Percentiles rank a stretch among this genome's conserved stretches.
These are phyloP conservation scores for Ephialtes manifestator DNA, from an alignment of 2,888 invertebrate genomes.

Conservation along the genomic window DNA sequence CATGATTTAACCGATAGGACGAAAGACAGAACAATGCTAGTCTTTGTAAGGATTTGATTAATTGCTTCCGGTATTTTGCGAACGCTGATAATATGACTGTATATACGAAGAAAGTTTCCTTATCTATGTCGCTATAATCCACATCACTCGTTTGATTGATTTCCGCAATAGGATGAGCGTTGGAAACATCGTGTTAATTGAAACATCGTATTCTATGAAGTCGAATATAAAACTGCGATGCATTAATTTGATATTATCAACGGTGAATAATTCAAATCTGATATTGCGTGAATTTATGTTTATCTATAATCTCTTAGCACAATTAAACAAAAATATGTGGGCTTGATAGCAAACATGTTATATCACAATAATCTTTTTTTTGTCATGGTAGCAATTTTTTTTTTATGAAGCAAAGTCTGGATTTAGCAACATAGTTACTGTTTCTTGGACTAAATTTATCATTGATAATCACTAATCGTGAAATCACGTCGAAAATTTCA, in stretches of 20 bases:
- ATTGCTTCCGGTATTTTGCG: slow-evolving; percentile 1
- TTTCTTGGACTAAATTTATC: no score
- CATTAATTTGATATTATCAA: not conserved
- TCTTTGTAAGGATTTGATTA: slow-evolving; percentile 24
- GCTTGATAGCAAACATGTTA: no score
- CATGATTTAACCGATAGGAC: slow-evolving; percentile 5
- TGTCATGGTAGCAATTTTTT: no score
- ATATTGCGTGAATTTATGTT: not conserved
- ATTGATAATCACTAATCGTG: no score
- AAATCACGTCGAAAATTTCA: no score
- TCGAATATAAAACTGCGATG: not conserved
- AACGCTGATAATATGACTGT: not conserved
- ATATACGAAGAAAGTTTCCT: slow-evolving; percentile 16
- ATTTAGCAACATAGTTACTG: no score
- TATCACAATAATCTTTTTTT: no score
- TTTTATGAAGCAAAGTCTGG: no score
- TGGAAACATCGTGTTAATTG: not conserved
- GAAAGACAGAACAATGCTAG: slow-evolving; percentile 10
- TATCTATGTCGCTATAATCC: not conserved
- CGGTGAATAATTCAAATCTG: not conserved
- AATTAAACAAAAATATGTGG: no score
- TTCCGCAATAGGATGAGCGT: not conserved
- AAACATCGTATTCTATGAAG: not conserved
- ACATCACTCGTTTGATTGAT: not conserved
- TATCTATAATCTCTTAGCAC: no score